These are phyloP conservation scores for Bedellia somnulentella DNA, from an alignment of 2,888 invertebrate species.

Conservation along the genomic window DNA sequence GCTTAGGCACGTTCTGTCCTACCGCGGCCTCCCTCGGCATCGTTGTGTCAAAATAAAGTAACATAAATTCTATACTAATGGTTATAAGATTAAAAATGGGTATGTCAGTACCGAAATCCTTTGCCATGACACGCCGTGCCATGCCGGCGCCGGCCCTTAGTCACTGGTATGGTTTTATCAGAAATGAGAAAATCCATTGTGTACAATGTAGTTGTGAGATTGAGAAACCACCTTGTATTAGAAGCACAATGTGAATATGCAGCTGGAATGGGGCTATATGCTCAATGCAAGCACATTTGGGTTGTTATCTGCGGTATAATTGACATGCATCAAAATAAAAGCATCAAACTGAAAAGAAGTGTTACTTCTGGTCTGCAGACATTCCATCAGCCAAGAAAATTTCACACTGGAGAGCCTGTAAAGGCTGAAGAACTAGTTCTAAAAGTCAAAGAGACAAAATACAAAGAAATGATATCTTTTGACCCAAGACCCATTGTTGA, in stretches of 20 bases:
- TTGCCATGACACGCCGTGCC: no score
- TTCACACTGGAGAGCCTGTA: background rate
- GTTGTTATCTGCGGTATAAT: background rate
- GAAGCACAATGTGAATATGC: conserved; percentile 3
- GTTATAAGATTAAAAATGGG: no score
- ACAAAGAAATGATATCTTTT: background rate
- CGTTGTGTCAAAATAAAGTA: no score
- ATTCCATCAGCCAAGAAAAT: background rate
- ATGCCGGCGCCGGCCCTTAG: no score
- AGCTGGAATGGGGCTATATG: conserved; percentile 1
- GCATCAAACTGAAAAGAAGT: background rate
- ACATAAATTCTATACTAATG: no score
- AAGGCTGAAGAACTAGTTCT: background rate
- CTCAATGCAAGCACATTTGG: conserved; percentile 2
- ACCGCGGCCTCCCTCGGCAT: no score
- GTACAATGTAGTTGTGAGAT: background rate
- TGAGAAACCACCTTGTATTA: background rate
- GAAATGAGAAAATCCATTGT: background rate
- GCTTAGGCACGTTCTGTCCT: no score
- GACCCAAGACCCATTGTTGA: background rate
- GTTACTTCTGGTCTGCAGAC: conserved; percentile 1
- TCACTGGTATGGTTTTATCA: background rate
- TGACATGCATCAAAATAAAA: background rate
- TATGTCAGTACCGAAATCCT: no score
- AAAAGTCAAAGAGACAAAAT: background rate